Conservation (phyloP, 2,888 invertebrate genomes). For the Beris morrisii region DNA sequence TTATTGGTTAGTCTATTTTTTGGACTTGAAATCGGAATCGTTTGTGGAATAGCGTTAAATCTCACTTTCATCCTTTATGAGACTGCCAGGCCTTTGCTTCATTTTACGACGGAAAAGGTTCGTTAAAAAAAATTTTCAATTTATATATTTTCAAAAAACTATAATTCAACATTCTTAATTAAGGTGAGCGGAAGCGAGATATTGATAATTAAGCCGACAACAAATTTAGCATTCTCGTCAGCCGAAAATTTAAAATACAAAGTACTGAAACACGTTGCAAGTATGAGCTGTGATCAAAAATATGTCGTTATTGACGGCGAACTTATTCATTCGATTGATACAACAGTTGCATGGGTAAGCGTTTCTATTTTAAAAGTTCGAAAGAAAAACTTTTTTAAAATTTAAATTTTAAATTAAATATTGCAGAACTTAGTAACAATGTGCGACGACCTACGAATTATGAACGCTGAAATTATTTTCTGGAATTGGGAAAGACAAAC, state of each 20-base stretch:
- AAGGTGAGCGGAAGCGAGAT: conserved; percentile 55
- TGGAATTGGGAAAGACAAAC: conserved; percentile 58
- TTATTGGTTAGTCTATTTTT: conserved; percentile 77
- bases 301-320: conserved; percentile 75
- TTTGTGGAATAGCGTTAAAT: conserved; percentile 79
- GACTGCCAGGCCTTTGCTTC: conserved; percentile 80
- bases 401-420: background rate
- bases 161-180: conserved; percentile 1
- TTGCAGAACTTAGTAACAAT: conserved; percentile 60
- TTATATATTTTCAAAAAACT: background rate
- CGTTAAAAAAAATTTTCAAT: background rate
- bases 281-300: conserved; percentile 39
- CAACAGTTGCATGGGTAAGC: conserved; percentile 63
- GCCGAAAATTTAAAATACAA: conserved; percentile 72
- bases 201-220: conserved; percentile 68
- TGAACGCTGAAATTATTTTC: conserved; percentile 59
- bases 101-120: conserved; percentile 45
- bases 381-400: no score
- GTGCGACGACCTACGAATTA: conserved; percentile 58
- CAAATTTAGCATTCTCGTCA: conserved; percentile 76
- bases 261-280: conserved; percentile 61
- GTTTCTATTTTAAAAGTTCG: background rate
- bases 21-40: conserved; percentile 85
- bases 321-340: conserved; percentile 62
- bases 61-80: conserved; percentile 80